phyloP scores from a whole-genome alignment of 2,113 vertebrate species.

The Chamaea fasciata region DNA sequence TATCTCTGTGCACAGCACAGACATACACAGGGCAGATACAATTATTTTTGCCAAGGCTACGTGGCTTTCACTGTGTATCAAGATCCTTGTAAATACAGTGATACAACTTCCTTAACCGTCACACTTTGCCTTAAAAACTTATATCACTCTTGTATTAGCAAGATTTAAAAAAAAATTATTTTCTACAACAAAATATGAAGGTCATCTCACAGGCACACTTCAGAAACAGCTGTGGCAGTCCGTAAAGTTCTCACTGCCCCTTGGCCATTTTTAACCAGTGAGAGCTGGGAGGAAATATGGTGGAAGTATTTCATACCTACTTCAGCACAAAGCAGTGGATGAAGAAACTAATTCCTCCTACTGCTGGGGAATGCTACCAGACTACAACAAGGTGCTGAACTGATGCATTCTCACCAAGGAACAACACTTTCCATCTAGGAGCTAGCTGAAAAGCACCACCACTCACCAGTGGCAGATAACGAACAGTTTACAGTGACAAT shows the following conservation, averaged over 20 bases:
- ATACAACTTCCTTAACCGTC: background rate
- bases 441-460: background rate
- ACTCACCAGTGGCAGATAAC: background rate
- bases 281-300: background rate
- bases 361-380: background rate
- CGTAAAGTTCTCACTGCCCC: background rate
- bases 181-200: background rate
- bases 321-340: background rate
- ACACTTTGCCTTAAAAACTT: background rate
- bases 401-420: background rate
- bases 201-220: background rate
- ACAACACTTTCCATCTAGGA: background rate
- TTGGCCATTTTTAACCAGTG: background rate
- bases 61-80: background rate
- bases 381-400: background rate
- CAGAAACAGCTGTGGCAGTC: background rate
- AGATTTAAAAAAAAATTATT: background rate
- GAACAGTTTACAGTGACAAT: background rate
- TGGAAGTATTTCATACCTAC: background rate
- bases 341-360: background rate
- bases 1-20: background rate
- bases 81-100: background rate
- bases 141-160: background rate
- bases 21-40: background rate
- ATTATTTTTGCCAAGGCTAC: background rate